A percentile compares a stretch with the other conserved stretches of the same genome.
phyloP scores from a whole-genome alignment of 1,140 invertebrate species.

The Leptestheria dahalacensis region DNA sequence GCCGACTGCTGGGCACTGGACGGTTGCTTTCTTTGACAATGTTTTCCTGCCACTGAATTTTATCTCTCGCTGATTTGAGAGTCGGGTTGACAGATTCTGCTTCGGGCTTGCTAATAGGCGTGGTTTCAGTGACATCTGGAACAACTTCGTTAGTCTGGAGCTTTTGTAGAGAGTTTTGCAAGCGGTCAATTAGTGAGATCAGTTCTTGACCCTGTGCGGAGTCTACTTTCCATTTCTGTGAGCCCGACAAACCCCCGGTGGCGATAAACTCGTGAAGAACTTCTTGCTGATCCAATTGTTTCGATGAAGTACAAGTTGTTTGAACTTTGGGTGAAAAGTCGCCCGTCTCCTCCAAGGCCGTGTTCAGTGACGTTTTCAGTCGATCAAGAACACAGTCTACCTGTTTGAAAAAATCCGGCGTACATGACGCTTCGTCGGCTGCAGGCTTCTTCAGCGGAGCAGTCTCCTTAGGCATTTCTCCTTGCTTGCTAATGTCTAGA shows the following conservation, averaged over 20 bases:
- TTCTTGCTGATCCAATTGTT: not conserved
- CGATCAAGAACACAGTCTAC: slow-evolving; percentile 58
- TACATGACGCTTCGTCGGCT: slow-evolving; percentile 22
- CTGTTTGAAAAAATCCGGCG: slow-evolving; percentile 44
- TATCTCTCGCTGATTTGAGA: not conserved
- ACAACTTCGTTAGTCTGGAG: not conserved
- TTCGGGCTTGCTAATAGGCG: not conserved
- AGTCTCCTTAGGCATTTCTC: slow-evolving; percentile 5
- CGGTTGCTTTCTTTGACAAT: too few species aligned
- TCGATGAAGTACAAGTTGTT: not conserved
- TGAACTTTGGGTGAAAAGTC: slow-evolving; percentile 30
- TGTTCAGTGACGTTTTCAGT: slow-evolving; percentile 50
- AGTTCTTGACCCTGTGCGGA: slow-evolving; percentile 42
- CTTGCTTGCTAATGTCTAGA: slow-evolving; percentile 15
- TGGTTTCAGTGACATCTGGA: not conserved
- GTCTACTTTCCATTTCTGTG: slow-evolving; percentile 22
- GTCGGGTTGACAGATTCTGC: not conserved
- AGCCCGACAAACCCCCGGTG: slow-evolving; percentile 3
- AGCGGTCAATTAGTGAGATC: slow-evolving; percentile 51
- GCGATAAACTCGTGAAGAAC: slow-evolving; percentile 8
- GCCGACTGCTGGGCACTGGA: not conserved
- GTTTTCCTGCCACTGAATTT: slow-evolving; percentile 5
- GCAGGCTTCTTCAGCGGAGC: slow-evolving; percentile 21
- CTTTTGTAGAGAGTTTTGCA: slow-evolving; percentile 46
- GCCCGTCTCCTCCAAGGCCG: slow-evolving; percentile 22